A percentile compares a stretch with the other conserved stretches of the same genome.
These are phyloP conservation scores for human (Homo sapiens) DNA, from an alignment of 2,113 vertebrate genomes.

Conservation along the genomic window DNA sequence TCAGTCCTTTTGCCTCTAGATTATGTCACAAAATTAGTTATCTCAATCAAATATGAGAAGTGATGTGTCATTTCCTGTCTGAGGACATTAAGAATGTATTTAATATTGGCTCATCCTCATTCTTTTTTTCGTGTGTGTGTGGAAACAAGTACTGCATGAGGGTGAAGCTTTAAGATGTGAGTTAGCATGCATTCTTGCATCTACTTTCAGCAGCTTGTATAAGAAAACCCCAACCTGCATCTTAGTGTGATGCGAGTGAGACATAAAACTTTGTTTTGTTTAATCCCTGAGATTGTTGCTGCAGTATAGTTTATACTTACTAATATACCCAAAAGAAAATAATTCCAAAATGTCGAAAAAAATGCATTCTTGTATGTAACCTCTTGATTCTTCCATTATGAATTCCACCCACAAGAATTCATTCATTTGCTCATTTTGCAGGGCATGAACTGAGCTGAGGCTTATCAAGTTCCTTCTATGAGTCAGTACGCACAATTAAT, in stretches of 20 bases:
- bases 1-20: not conserved
- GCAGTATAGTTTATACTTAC: not conserved
- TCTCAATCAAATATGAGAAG: not conserved
- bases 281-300: not conserved
- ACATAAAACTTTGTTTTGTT: not conserved
- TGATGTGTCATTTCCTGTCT: not conserved
- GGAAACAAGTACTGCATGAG: not conserved
- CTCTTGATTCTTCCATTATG: too few species aligned
- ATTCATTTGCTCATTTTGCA: not conserved
- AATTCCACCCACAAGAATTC: not conserved
- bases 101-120: not conserved
- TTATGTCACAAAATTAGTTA: not conserved
- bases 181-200: not conserved
- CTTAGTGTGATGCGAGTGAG: not conserved
- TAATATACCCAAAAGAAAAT: not conserved
- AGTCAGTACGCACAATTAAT: not conserved
- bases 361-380: not conserved
- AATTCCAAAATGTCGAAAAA: not conserved
- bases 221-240: not conserved
- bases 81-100: not conserved
- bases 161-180: not conserved
- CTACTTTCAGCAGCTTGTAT: not conserved
- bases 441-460: not conserved
- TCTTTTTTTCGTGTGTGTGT: not conserved
- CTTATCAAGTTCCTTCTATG: not conserved